Conservation (phyloP, 2,113 vertebrate species). For the Phrynocephalus versicolor region DNA sequence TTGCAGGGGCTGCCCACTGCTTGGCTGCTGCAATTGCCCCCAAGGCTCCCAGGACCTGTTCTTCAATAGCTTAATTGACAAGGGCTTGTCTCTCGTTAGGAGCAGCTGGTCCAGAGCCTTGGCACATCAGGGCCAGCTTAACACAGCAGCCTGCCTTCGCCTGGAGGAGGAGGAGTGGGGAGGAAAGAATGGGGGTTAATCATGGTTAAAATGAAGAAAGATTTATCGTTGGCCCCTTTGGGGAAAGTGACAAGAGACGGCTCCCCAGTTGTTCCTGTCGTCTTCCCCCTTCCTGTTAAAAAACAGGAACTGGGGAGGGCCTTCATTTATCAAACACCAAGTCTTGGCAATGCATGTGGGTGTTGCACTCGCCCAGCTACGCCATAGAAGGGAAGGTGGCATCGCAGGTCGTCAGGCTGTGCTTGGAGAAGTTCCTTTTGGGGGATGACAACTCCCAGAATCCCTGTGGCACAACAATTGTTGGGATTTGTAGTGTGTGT, state of each 20-base stretch:
- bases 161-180: conserved; percentile 85
- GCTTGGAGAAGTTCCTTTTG: too few relatives aligned
- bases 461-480: too few relatives aligned
- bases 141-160: conserved; percentile 89
- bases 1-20: conserved; percentile 93
- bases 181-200: conserved; percentile 73
- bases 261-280: conserved; percentile 79
- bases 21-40: conserved; percentile 84
- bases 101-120: conserved; percentile 97
- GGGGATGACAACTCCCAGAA: too few relatives aligned
- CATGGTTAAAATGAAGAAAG: conserved; percentile 96
- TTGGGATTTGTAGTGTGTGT: neutral
- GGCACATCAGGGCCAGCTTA: conserved; percentile 96
- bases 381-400: conserved; percentile 86
- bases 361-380: conserved; percentile 75
- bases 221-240: conserved; percentile 96
- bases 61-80: conserved; percentile 99
- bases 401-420: conserved; percentile 85
- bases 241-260: conserved; percentile 88
- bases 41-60: conserved; percentile 90
- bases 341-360: conserved; percentile 72
- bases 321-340: conserved; percentile 81
- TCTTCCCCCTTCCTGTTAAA: conserved; percentile 74
- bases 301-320: conserved; percentile 30
- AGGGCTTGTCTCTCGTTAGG: conserved; percentile 99